Evolutionary conservation across 2,797 vertebrate genomes (phyloP).

Genomic region (Syngnathus rostellatus): DNA sequence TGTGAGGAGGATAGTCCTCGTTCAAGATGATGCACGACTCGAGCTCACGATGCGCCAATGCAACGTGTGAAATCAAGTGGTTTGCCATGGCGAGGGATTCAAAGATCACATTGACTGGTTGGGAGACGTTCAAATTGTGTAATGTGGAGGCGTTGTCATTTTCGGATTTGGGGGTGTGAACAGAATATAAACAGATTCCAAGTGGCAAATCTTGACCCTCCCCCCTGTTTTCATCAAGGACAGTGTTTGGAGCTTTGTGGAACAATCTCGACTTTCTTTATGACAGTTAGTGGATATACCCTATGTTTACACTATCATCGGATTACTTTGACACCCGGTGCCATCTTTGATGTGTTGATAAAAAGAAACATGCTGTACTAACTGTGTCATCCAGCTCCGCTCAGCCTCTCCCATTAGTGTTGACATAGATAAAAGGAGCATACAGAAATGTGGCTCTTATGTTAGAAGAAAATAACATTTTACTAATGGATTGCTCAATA

Average conservation of each 20-base stretch:
- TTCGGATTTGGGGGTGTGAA: neutral
- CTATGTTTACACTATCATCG: neutral
- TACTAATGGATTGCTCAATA: too few relatives aligned
- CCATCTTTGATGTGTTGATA: neutral
- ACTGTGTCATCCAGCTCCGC: neutral
- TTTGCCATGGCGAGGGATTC: neutral
- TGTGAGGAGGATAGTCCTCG: neutral
- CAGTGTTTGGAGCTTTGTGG: neutral
- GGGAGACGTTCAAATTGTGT: neutral
- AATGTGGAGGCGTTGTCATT: neutral
- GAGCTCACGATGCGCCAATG: neutral
- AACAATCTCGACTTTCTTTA: neutral
- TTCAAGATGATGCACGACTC: neutral
- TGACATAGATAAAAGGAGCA: neutral
- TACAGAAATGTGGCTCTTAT: neutral
- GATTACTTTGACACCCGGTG: neutral
- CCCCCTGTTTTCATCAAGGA: neutral
- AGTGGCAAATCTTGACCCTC: neutral
- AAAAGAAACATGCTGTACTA: neutral
- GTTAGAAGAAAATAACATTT: neutral
- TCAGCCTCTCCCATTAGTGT: neutral
- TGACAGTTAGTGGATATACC: neutral
- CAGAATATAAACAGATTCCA: neutral
- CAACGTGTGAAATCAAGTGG: neutral
- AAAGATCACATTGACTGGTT: neutral